Conservation (phyloP, 2,113 vertebrate genomes). For the Thermophis baileyi region DNA sequence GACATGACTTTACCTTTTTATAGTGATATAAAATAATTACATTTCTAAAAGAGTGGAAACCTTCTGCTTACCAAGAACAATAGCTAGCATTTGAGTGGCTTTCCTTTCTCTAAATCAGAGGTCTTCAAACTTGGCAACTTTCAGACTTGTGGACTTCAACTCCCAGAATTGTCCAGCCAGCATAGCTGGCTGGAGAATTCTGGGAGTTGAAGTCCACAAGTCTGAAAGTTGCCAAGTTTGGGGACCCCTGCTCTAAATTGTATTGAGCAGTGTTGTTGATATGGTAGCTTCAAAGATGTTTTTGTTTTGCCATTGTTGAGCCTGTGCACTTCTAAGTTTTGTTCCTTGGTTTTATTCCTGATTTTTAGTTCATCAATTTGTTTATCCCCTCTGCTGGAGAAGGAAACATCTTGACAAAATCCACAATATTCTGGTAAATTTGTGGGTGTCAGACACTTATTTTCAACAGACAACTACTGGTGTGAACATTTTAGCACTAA, state of each 20-base stretch:
- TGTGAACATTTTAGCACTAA: conserved; percentile 55
- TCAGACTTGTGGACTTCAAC: too few relatives aligned
- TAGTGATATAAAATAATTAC: background rate
- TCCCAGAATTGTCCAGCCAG: too few relatives aligned
- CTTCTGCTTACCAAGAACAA: conserved; percentile 86
- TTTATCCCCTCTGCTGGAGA: conserved; percentile 67
- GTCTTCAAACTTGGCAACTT: too few relatives aligned
- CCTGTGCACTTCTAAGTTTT: conserved; percentile 78
- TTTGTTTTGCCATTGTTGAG: conserved; percentile 78
- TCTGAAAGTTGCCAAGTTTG: too few relatives aligned
- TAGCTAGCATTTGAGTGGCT: conserved; percentile 92
- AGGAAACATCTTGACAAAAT: conserved; percentile 80
- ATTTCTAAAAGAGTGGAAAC: background rate
- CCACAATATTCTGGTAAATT: conserved; percentile 82
- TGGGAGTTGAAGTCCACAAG: too few relatives aligned
- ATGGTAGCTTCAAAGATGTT: conserved; percentile 70
- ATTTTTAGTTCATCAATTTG: conserved; percentile 51
- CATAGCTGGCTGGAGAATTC: too few relatives aligned
- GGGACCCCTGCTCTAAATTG: conserved; percentile 84
- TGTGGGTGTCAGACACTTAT: conserved; percentile 68
- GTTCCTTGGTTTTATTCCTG: conserved; percentile 36
- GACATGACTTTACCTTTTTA: background rate
- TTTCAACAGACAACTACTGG: conserved; percentile 58
- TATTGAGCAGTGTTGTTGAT: conserved; percentile 71
- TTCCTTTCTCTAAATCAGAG: conserved; percentile 88